Evolutionary conservation across 2,113 vertebrate genomes (phyloP).

Genomic region (Muscicapa adusta): DNA sequence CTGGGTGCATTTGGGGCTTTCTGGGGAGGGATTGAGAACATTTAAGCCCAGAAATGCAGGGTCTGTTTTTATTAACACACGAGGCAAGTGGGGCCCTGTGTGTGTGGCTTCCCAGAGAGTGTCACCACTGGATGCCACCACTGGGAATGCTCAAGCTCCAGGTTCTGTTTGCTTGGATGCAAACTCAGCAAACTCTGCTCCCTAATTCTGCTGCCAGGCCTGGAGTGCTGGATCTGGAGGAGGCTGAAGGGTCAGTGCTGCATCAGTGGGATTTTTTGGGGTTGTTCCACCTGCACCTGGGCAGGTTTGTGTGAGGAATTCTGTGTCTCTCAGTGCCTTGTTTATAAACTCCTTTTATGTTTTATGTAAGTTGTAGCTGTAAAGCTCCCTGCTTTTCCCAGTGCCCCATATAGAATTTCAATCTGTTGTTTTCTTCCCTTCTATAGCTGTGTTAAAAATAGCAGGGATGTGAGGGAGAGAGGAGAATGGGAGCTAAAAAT

Average conservation of each 20-base stretch:
- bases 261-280: not conserved
- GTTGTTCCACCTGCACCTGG: not conserved
- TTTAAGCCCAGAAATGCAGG: fast-evolving
- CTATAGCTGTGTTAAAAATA: not conserved
- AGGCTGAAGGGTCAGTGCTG: not conserved
- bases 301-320: not conserved
- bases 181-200: not conserved
- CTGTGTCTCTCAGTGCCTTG: not conserved
- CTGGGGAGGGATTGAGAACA: not conserved
- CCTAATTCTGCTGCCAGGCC: not conserved
- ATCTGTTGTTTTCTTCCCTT: not conserved
- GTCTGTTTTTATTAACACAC: not conserved
- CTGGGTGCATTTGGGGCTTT: not conserved
- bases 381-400: not conserved
- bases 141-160: not conserved
- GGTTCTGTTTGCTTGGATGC: not conserved
- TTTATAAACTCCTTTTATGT: not conserved
- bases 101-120: not conserved
- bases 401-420: not conserved
- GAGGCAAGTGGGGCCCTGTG: fast-evolving
- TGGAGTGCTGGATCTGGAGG: not conserved
- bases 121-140: not conserved
- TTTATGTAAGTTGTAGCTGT: not conserved
- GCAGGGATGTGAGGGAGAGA: not conserved
- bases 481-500: not conserved